These are phyloP conservation scores for Ryuthela nishihirai DNA, from an alignment of 2,888 invertebrate genomes.

Conservation along the genomic window DNA sequence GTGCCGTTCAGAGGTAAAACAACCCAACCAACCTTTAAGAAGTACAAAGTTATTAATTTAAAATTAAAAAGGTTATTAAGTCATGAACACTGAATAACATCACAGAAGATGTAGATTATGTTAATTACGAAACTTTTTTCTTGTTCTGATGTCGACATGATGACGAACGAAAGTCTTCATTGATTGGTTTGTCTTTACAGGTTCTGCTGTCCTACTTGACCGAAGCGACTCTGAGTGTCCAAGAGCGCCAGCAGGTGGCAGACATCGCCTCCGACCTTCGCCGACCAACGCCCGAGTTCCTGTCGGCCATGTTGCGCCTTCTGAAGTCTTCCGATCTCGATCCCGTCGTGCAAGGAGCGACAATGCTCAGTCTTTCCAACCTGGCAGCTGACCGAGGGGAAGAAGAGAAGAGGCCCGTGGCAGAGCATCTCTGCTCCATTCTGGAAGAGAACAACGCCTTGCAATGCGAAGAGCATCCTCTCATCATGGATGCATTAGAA, in stretches of 20 bases:
- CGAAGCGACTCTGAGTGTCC: background rate
- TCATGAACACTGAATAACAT: no score
- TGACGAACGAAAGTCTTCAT: no score
- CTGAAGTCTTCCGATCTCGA: no score
- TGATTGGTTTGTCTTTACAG: constrained; percentile 1
- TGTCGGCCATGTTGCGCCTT: no score
- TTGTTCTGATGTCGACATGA: no score
- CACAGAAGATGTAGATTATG: no score
- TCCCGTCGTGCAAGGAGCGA: background rate
- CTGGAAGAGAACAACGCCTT: constrained; percentile 6
- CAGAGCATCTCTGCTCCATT: background rate
- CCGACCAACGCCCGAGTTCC: constrained; percentile 4
- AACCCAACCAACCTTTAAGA: no score
- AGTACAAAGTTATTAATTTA: no score
- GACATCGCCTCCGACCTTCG: constrained; percentile 15
- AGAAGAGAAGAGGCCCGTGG: constrained; percentile 2
- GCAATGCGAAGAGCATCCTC: background rate
- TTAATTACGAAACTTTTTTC: no score
- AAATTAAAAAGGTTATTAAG: no score
- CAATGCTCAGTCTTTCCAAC: constrained; percentile 6
- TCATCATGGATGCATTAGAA: constrained; percentile 11
- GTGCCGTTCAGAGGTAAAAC: no score
- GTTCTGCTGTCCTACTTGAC: constrained; percentile 9
- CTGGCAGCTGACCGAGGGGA: constrained; percentile 6
- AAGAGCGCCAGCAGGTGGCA: background rate